Base-by-base conservation (phyloP, 2,797 vertebrate genomes). In the Sebastes vulpes region DNA sequence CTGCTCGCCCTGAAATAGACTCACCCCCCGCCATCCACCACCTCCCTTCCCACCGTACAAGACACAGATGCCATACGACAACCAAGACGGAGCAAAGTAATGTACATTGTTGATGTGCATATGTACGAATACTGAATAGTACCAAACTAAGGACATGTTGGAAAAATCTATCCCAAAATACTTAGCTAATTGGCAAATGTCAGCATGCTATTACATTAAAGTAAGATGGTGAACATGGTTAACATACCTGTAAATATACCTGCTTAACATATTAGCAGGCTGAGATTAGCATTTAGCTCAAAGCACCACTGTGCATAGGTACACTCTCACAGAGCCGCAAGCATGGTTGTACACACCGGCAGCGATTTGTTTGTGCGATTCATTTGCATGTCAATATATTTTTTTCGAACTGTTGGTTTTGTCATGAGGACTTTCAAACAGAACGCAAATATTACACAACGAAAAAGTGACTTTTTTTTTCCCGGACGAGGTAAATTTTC, bases 1-100 rank as follows among this genome's bases (percentile, higher is more conserved):
- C 65, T 31, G 67, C 25, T 87, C 28, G 35, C 83, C 82, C 82
- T 92, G 72, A 92, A 95, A 95, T 94, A 94, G 86, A 91, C 76
- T 79, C 57, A 32, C 48, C 52, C 68, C 56, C 42, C 29, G 12
- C 38, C 2, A 5, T 53, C 23, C 56, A 72, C 60, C 67, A 76
- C 53, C 67, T 81, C 75, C 54, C 68, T 79, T 87, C 75, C 54
- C 46, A 58, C 52, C 11, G 3, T 25, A 18, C 4, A 29, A 76
- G 35, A 70, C 32, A 25, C 61, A 68, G 59, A 80, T 31, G 29
- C 8, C 42, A 26, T 53, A 58, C 1, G 8, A 16, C 2, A 12
- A 16, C 48, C 21, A 26, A 70, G 74, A 72, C 11, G 48, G 61
- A 63, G 6, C n/a, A 31, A 42, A 38, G 6, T 0, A 28, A 42